Conservation (phyloP, 2,113 vertebrate species). For the Labeo rohita region DNA sequence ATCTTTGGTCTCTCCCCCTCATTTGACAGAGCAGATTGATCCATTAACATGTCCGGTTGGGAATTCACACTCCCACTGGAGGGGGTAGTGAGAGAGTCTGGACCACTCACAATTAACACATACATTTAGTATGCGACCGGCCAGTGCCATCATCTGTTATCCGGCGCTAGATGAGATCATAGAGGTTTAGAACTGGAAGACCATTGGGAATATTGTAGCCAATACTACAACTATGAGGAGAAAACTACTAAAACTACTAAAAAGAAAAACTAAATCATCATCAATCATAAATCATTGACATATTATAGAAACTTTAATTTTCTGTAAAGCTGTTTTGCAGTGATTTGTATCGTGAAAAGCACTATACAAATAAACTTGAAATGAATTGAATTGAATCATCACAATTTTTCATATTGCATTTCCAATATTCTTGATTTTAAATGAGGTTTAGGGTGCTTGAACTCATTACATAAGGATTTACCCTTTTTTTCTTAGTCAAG, state of each 20-base stretch:
- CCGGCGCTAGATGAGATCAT: background rate
- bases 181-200: background rate
- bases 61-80: conserved; percentile 73
- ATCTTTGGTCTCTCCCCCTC: conserved; percentile 11
- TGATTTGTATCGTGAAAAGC: too few species aligned
- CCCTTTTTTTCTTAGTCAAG: background rate
- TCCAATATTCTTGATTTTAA: background rate
- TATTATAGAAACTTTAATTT: too few species aligned
- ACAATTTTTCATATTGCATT: background rate
- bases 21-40: conserved; percentile 59
- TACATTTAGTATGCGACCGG: conserved; percentile 67
- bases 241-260: background rate
- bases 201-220: background rate
- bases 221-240: background rate
- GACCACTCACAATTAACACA: conserved; percentile 73
- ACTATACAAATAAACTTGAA: too few species aligned
- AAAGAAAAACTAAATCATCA: too few species aligned
- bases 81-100: conserved; percentile 64
- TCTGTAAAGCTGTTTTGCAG: too few species aligned
- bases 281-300: too few species aligned
- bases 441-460: background rate
- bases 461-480: background rate
- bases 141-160: conserved; percentile 14
- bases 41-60: conserved; percentile 70
- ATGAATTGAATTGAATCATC: background rate